Percentiles rank a stretch among this genome's conserved stretches.
These are phyloP conservation scores for Papilio helenus DNA, from an alignment of 1,140 invertebrate genomes.

Conservation along the genomic window DNA sequence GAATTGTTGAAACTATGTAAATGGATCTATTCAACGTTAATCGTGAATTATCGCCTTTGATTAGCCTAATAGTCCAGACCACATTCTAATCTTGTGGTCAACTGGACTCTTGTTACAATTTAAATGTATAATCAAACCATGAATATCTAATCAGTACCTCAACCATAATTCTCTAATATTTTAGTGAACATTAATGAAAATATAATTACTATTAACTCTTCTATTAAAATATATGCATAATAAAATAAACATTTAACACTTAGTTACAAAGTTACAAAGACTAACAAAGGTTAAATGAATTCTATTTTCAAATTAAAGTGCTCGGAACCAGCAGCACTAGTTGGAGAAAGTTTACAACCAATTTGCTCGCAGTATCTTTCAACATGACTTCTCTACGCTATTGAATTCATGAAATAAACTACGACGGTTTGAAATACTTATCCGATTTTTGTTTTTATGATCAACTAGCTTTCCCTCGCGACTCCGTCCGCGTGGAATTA, in stretches of 20 bases:
- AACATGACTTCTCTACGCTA: background rate
- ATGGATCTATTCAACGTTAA: background rate
- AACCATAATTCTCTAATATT: background rate
- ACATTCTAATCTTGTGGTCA: background rate
- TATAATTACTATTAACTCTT: background rate
- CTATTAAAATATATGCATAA: background rate
- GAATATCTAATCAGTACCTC: background rate
- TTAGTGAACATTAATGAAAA: too few relatives aligned
- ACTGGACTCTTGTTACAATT: background rate
- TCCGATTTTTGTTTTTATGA: background rate
- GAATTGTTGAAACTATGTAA: background rate
- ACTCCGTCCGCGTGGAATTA: too few relatives aligned
- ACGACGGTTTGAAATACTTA: background rate
- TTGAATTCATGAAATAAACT: background rate
- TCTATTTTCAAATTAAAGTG: slow-evolving; percentile 5
- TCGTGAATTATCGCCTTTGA: background rate
- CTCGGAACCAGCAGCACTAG: background rate
- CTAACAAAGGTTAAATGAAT: slow-evolving; percentile 3
- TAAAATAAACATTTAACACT: background rate
- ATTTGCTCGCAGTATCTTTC: slow-evolving; percentile 2
- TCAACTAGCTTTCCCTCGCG: too few relatives aligned
- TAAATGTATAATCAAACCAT: background rate
- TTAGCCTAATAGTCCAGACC: background rate
- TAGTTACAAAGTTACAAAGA: background rate
- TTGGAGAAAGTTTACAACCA: slow-evolving; percentile 9